These are phyloP conservation scores for Periparus ater DNA, from an alignment of 2,797 vertebrate species.

Conservation along the genomic window DNA sequence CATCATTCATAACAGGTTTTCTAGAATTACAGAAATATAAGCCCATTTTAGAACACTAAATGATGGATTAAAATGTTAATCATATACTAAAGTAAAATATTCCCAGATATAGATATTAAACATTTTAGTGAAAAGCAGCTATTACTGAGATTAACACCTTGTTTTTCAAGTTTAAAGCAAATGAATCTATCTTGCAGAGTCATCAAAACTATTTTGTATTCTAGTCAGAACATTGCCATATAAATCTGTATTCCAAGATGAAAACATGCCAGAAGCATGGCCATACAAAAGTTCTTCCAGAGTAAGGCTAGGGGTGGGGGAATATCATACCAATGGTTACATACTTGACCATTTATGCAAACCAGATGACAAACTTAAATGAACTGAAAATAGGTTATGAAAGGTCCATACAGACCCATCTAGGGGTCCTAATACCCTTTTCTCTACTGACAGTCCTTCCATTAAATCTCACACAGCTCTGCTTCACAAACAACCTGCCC, in stretches of 20 bases:
- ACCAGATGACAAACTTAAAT: not conserved
- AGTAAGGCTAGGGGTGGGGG: not conserved
- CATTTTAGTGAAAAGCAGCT: not conserved
- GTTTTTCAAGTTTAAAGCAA: conserved; percentile 37
- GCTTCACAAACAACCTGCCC: not conserved
- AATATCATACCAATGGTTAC: not conserved
- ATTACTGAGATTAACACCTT: not conserved
- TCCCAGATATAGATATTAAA: not conserved
- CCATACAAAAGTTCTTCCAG: not conserved
- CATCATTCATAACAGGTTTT: not conserved
- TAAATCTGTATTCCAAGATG: not conserved
- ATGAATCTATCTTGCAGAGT: not conserved
- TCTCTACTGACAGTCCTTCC: not conserved
- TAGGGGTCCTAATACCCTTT: not conserved
- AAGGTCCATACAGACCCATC: not conserved
- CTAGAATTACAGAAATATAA: not conserved
- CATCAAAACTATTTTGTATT: not conserved
- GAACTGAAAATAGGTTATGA: not conserved
- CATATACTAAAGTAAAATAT: not conserved
- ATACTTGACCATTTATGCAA: not conserved
- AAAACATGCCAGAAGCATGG: not conserved
- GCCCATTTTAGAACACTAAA: not conserved
- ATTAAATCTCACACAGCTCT: not conserved
- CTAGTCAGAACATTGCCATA: not conserved
- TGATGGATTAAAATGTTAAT: not conserved